Base-by-base conservation (phyloP, 23 tunicate genomes). In the Oikopleura dioica region DNA sequence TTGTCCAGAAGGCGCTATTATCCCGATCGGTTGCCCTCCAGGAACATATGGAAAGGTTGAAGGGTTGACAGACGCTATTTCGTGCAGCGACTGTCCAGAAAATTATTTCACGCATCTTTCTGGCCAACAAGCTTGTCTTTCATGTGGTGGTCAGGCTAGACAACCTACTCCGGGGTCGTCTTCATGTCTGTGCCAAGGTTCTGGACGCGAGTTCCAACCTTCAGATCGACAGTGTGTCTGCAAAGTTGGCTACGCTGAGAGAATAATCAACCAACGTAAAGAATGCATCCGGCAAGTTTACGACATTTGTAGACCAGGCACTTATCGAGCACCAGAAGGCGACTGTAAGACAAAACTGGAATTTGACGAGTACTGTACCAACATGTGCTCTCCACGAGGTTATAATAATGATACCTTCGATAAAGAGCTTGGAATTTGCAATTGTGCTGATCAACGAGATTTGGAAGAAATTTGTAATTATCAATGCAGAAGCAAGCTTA, bases 221-320 rank as follows among this genome's bases (percentile, higher is more conserved):
- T 85, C 92, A 37, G 97, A 91, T 59, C 84, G 77, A 0, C 81
- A 86, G 37, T 91, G 97, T 85, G 92, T 91, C 5, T 91, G 97
- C 76, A 91, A 91, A 0, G 37, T 85, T 44, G 97, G 97, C 0
- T 91, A 91, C 58, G 81, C 78, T 38, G 50, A 72, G 1, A 84
- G 81, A 50, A 36, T 44, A 9, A 44, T 36, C 2, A 36, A 77
- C n/a, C 76, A 91, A 38, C 85, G 91, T 34, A 91, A 91, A 33
- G 97, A 91, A 38, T 91, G 97, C 76, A 86, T 91, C 69, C 78
- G 68, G 97, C 82, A 68, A 1, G 85, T 91, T 4, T 85, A 91
- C 63, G 80, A 81, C 5, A 80, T 91, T 21, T 91, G 97, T 78
- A 78, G 83, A 0, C 81, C 35, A 24, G 94, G 94, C 33, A 80